Evolutionary conservation across 2,797 vertebrate species (phyloP), one percentile per base, ranked within the genome.

Genomic region (Lerista edwardsae): DNA sequence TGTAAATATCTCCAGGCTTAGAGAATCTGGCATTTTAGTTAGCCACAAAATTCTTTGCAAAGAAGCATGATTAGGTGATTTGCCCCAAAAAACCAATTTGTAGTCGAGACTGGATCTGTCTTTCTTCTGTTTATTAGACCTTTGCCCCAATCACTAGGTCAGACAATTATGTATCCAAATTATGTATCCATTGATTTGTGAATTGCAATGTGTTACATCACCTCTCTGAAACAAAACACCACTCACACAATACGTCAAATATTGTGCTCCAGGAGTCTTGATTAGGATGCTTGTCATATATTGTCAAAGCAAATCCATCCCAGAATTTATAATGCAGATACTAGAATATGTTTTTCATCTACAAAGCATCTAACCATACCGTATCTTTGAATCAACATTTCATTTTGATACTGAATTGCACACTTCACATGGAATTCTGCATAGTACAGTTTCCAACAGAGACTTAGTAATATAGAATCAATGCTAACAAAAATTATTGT

Each of bases 1-100:
- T 82, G 91, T 91, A 89, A 93, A 84, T 86, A 90, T 82, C 79
- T 87, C 62, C 0, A 0, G 88, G 69, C 86, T 84, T 72, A 78
- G 65, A 84, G 44, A 29, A 86, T 31, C 89, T 87, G 86, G 86
- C 76, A 90, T 93, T 93, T 75, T 90, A 15, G 1, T 88, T 90
- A 89, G 68, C 82, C 91, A 69, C n/a, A 61, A 84, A 83, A 62
- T 67, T 84, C 82, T 67, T 82, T 71, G 41, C 82, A 79, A 75
- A 83, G 59, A 61, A 25, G 6, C 21, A 2, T 84, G 23, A 44
- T 36, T 82, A n/a, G 79, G 67, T 55, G 68, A 89, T 76, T 79
- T 51, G 39, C 6, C 51, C 84, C 23, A 31, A 67, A 91, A 68
- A 44, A 85, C 14, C 31, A 82, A 41, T 39, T 91, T 85, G 84